Evolutionary conservation across 2,113 vertebrate species (phyloP).

Genomic region (Anarrhichthys ocellatus): DNA sequence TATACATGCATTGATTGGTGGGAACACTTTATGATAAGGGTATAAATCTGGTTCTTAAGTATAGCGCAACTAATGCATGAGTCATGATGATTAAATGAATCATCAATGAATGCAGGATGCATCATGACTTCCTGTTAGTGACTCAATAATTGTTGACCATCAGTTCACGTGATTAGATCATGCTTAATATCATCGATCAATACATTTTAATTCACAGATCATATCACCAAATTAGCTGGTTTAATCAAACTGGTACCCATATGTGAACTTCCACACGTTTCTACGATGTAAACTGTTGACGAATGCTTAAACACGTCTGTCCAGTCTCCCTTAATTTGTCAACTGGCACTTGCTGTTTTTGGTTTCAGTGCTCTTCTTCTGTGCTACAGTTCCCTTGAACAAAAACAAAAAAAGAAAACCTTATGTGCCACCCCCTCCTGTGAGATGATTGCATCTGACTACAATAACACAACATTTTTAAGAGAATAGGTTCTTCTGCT

Average conservation of each 20-base stretch:
- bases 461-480: background rate
- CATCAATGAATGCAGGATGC: background rate
- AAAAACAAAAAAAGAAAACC: background rate
- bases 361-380: background rate
- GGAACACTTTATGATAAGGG: conserved; percentile 6
- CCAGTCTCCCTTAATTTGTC: background rate
- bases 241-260: too few relatives aligned
- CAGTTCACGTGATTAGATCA: background rate
- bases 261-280: background rate
- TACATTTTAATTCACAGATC: background rate
- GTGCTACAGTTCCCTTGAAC: background rate
- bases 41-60: background rate
- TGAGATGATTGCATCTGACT: background rate
- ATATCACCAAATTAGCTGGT: background rate
- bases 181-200: background rate
- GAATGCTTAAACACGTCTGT: background rate
- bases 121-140: background rate
- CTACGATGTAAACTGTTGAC: background rate
- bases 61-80: conserved; percentile 8
- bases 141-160: too few relatives aligned
- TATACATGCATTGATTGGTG: background rate
- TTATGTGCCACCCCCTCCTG: background rate
- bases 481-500: background rate
- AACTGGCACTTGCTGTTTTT: background rate
- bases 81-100: conserved; percentile 8